Evolutionary conservation across 2,797 vertebrate species (phyloP), one percentile per base, ranked within the genome.

Genomic region (Darevskia nairensis): DNA sequence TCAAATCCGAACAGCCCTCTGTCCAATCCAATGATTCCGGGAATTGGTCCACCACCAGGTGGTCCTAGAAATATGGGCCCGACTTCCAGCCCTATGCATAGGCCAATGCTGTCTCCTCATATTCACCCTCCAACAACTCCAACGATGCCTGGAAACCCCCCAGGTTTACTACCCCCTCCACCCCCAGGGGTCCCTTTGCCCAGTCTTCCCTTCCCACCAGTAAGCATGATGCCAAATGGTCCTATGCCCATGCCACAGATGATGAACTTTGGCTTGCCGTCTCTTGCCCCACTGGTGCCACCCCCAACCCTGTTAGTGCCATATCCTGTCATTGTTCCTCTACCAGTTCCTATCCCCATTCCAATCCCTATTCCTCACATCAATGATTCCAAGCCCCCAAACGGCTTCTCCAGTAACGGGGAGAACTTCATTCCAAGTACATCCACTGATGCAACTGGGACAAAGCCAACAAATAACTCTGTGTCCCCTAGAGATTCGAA

Each of bases 191-290:
- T 98, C 84, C 97, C 98, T 85, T 96, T 99, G 95, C 98, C 98
- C 35, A 98, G 97, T 77, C 95, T 99, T 77, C 97, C 97, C 90
- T 99, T 99, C 86, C 98, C 98, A 6, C 98, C 98, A 0, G 96
- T 99, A 94, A 98, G 98, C 97, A 98, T 99, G 98, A 98, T 99
- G 97, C 98, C 98, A 96, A 98, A 98, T 93, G 98, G 98, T 94
- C 98, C 97, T 93, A 97, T 99, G 94, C 99, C 98, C 50, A 93
- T 99, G 92, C 98, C 99, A 86, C 98, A 98, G 92, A 97, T 99
- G 97, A 98, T 99, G 98, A 99, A 99, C 95, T 98, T 99, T 86
- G 98, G 99, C 91, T 97, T 99, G 97, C 99, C 99, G n/a, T 99
- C 99, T 76, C 97, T 99, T 78, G 98, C 99, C 78, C 98, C 99